Evolutionary conservation across 35 echinoderm and acorn worm species (phyloP).

Genomic region (Apostichopus japonicus): DNA sequence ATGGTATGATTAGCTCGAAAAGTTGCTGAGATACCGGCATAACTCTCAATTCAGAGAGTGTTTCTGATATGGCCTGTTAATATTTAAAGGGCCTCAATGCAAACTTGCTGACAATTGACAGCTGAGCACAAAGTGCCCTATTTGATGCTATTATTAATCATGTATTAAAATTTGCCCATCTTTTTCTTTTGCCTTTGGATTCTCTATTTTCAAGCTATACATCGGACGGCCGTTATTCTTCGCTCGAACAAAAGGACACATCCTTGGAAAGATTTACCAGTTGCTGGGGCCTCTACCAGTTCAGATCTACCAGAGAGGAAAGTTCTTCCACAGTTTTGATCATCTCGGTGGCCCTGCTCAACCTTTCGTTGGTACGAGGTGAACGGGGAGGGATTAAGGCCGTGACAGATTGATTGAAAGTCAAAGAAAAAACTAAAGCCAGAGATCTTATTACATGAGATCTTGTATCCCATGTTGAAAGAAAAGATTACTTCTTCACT

Average conservation of each 20-base stretch:
- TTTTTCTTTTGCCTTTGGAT: neutral
- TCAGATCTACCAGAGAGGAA: constrained; percentile 80
- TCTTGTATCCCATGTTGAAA: neutral
- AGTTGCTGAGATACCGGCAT: too few species aligned
- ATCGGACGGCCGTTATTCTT: constrained; percentile 82
- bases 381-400: neutral
- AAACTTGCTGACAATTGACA: too few species aligned
- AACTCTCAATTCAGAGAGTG: too few species aligned
- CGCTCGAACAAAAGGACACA: constrained; percentile 58
- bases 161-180: neutral
- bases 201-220: constrained; percentile 63
- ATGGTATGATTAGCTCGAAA: too few species aligned
- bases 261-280: constrained; percentile 67
- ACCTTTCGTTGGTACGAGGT: constrained; percentile 7
- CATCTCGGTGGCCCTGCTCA: constrained; percentile 29
- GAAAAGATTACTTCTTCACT: neutral
- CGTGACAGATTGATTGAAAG: neutral
- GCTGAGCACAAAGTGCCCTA: too few species aligned
- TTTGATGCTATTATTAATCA: too few species aligned
- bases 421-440: neutral
- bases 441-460: too few species aligned
- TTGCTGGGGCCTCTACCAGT: constrained; percentile 76
- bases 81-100: too few species aligned
- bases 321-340: constrained; percentile 69
- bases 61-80: too few species aligned